phyloP scores from a whole-genome alignment of 2,888 invertebrate genomes.

The Phrixothrix hirtus region DNA sequence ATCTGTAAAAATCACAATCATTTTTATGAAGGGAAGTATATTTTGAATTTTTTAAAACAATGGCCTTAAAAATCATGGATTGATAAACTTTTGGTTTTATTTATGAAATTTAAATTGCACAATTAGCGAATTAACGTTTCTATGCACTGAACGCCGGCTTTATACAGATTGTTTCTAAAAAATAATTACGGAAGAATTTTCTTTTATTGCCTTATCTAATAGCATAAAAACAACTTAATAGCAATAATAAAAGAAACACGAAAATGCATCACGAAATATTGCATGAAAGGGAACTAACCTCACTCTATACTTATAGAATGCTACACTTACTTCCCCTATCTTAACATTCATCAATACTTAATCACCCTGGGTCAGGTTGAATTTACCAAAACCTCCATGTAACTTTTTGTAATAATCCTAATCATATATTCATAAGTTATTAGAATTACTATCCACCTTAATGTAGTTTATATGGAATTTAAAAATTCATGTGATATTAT shows the following conservation, averaged over 20 bases:
- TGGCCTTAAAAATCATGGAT: no score
- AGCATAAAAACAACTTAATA: slow-evolving; percentile 16
- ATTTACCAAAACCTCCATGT: slow-evolving; percentile 27
- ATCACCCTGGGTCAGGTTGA: slow-evolving; percentile 21
- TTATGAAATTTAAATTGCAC: no score
- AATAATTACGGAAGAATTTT: no score
- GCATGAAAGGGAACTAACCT: slow-evolving; percentile 22
- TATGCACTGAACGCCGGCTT: no score
- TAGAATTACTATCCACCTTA: slow-evolving; percentile 24
- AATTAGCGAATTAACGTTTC: no score
- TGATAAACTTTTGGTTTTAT: no score
- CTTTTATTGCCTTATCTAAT: no score
- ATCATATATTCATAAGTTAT: slow-evolving; percentile 28
- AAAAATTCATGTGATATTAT: slow-evolving; percentile 17
- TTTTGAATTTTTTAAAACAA: no score
- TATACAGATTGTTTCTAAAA: no score
- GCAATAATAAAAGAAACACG: slow-evolving; percentile 28
- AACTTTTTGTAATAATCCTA: slow-evolving; percentile 26
- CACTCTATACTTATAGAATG: slow-evolving; percentile 26
- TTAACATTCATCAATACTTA: slow-evolving; percentile 31
- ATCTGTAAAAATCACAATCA: no score
- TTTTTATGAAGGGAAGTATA: no score
- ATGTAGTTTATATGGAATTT: slow-evolving; percentile 25
- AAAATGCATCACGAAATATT: slow-evolving; percentile 32
- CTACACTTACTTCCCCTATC: slow-evolving; percentile 28